These are phyloP conservation scores for Centropus unirufus DNA, from an alignment of 2,113 vertebrate genomes.

Conservation along the genomic window DNA sequence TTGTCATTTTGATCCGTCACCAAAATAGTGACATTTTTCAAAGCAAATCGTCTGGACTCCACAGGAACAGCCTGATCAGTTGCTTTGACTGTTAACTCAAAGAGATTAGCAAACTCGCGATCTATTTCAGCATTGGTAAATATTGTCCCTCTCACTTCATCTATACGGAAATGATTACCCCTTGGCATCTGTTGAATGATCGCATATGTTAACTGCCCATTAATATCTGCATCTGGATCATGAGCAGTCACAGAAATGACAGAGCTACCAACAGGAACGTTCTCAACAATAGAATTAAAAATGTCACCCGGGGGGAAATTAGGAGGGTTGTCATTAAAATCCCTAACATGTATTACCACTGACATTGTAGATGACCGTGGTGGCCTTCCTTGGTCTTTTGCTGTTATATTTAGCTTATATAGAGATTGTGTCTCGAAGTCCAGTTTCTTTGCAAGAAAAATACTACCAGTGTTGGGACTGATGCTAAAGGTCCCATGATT, in stretches of 20 bases:
- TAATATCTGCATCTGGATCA: conserved; percentile 95
- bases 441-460: conserved; percentile 92
- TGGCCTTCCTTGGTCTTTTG: conserved; percentile 90
- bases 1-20: conserved; percentile 96
- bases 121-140: conserved; percentile 90
- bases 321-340: conserved; percentile 97
- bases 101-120: conserved; percentile 93
- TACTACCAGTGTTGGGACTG: conserved; percentile 94
- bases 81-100: conserved; percentile 94
- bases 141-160: conserved; percentile 85
- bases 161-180: conserved; percentile 90
- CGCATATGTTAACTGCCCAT: conserved; percentile 88
- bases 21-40: conserved; percentile 95
- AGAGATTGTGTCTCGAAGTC: conserved; percentile 94
- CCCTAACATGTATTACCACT: conserved; percentile 90
- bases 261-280: conserved; percentile 88
- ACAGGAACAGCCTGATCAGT: conserved; percentile 90
- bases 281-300: conserved; percentile 95
- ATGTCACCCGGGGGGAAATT: conserved; percentile 92
- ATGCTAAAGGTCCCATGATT: conserved; percentile 96
- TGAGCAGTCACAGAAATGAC: conserved; percentile 89
- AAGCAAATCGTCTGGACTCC: conserved; percentile 89
- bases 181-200: conserved; percentile 92
- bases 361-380: conserved; percentile 90
- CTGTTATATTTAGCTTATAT: conserved; percentile 94